These are phyloP conservation scores for Acrocyrtus sp. DNA, from an alignment of 2,888 invertebrate species.

Conservation along the genomic window DNA sequence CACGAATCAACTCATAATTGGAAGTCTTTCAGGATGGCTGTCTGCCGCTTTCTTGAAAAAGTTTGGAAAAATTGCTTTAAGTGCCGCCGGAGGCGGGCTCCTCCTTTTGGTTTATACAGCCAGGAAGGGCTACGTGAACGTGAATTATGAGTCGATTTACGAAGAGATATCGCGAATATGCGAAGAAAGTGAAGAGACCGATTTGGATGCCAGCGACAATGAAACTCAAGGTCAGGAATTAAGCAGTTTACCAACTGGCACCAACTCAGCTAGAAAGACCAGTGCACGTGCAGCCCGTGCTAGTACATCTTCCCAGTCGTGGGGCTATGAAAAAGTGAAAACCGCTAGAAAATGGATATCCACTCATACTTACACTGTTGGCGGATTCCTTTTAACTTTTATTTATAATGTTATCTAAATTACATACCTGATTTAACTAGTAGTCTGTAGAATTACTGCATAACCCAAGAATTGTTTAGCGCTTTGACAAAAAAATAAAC, in stretches of 20 bases:
- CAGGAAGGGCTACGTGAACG: slow-evolving; percentile 50
- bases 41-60: slow-evolving; percentile 48
- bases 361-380: slow-evolving; percentile 36
- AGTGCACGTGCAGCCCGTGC: no score
- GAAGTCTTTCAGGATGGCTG: slow-evolving; percentile 44
- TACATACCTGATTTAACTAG: no score
- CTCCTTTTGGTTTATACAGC: slow-evolving; percentile 43
- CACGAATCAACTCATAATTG: slow-evolving; percentile 40
- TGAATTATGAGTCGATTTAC: slow-evolving; percentile 56
- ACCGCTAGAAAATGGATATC: slow-evolving; percentile 37
- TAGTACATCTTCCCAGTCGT: no score
- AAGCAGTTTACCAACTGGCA: no score
- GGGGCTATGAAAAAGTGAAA: slow-evolving; percentile 6
- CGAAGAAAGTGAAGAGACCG: no score
- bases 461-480: background rate
- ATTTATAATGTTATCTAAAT: slow-evolving; percentile 39
- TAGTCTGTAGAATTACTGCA: no score
- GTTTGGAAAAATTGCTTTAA: slow-evolving; percentile 51
- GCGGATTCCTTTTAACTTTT: slow-evolving; percentile 45
- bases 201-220: slow-evolving; percentile 1
- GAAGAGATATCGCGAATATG: slow-evolving; percentile 43
- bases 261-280: no score
- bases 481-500: background rate
- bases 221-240: background rate
- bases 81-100: slow-evolving; percentile 45